Conservation (phyloP, 1,140 invertebrate species). For the Acyrthosiphon pisum region DNA sequence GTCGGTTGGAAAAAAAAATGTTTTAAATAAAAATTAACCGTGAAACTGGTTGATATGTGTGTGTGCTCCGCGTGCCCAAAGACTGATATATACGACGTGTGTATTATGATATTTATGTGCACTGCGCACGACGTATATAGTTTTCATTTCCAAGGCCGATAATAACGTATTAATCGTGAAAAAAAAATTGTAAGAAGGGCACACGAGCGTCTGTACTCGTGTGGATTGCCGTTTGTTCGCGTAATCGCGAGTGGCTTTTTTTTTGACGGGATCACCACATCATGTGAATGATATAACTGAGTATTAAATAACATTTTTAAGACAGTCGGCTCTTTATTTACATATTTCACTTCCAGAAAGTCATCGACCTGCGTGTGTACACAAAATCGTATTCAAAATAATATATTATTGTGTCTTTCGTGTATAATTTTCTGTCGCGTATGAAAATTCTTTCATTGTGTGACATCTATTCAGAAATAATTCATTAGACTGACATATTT, state of each 20-base stretch:
- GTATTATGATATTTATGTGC: neutral
- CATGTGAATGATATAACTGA: neutral
- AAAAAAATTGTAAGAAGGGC: neutral
- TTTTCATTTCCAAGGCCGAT: slow-evolving; percentile 2
- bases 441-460: neutral
- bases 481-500: neutral
- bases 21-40: neutral
- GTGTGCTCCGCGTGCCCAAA: neutral
- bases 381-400: neutral
- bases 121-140: neutral
- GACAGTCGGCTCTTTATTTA: neutral
- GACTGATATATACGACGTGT: neutral
- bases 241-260: neutral
- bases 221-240: neutral
- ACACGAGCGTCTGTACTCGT: neutral
- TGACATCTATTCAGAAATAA: slow-evolving; percentile 12
- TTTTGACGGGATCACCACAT: neutral
- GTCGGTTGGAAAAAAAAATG: neutral
- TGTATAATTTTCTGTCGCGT: neutral
- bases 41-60: neutral
- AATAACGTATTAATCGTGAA: neutral
- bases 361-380: neutral
- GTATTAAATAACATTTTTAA: neutral
- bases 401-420: neutral
- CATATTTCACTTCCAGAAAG: neutral